Percentiles rank a stretch among this genome's conserved stretches.
Evolutionary conservation across 2,888 invertebrate species (phyloP).

Genomic region (Cryptocheilus praepositus): DNA sequence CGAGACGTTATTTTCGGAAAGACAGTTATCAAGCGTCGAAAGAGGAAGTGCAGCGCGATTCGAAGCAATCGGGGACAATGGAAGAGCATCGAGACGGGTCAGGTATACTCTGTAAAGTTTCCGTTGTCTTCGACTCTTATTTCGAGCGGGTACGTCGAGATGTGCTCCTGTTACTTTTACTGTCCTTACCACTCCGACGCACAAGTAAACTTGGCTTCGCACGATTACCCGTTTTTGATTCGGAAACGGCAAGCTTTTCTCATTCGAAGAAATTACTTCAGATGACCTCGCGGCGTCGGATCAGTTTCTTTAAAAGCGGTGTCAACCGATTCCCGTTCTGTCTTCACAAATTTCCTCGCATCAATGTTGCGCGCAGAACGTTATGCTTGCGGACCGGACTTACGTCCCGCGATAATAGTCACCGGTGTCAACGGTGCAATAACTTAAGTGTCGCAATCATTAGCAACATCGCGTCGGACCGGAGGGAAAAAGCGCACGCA

Average conservation of each 20-base stretch:
- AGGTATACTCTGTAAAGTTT: constrained; percentile 29
- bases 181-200: constrained; percentile 45
- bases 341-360: too few relatives aligned
- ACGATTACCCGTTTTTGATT: constrained; percentile 44
- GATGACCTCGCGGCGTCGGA: too few relatives aligned
- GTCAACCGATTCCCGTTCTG: too few relatives aligned
- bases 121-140: constrained; percentile 31
- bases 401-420: not conserved
- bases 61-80: constrained; percentile 40
- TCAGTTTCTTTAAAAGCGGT: too few relatives aligned
- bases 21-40: constrained; percentile 34
- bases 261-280: too few relatives aligned
- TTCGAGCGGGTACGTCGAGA: constrained; percentile 26
- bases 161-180: constrained; percentile 56
- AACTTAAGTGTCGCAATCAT: constrained; percentile 9
- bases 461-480: constrained; percentile 6
- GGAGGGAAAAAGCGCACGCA: constrained; percentile 24
- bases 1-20: constrained; percentile 18
- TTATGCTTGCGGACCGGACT: not conserved
- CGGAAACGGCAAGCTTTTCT: not conserved
- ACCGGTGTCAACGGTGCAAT: not conserved
- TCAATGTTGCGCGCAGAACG: not conserved
- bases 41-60: constrained; percentile 36
- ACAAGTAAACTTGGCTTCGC: constrained; percentile 41
- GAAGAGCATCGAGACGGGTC: constrained; percentile 22